Evolutionary conservation across 2,888 invertebrate species (phyloP).

Genomic region (Apantesis nais): DNA sequence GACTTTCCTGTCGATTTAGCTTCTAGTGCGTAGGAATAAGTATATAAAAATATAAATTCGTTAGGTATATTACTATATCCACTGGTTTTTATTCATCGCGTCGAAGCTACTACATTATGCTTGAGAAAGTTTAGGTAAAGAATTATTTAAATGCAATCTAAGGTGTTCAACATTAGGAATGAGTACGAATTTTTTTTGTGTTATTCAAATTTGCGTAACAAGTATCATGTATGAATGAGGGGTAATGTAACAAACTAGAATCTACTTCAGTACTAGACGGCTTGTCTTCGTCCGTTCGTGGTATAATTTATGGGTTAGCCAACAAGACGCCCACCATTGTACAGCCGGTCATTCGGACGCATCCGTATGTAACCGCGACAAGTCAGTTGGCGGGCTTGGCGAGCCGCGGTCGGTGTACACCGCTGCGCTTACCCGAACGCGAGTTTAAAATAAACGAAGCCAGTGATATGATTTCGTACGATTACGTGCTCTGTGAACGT

Average conservation of each 20-base stretch:
- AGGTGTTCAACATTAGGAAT: not conserved
- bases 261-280: constrained; percentile 40
- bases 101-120: not conserved
- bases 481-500: constrained; percentile 37
- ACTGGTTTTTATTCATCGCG: not conserved
- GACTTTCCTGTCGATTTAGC: constrained; percentile 37
- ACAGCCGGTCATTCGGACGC: constrained; percentile 44
- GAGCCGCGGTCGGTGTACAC: constrained; percentile 48
- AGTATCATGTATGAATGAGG: not conserved
- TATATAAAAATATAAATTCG: not conserved
- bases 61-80: not conserved
- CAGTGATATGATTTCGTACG: constrained; percentile 34
- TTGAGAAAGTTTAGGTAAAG: not conserved
- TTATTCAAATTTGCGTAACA: not conserved
- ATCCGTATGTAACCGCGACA: constrained; percentile 44
- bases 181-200: not conserved
- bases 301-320: constrained; percentile 41
- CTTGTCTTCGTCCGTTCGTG: constrained; percentile 35
- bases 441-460: constrained; percentile 35
- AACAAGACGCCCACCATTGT: constrained; percentile 42
- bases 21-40: not conserved
- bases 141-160: not conserved
- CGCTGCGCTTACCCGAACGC: constrained; percentile 31
- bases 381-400: constrained; percentile 49
- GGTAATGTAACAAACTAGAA: constrained; percentile 37